Evolutionary conservation across 2,888 invertebrate species (phyloP).

Genomic region (Globia sparganii): DNA sequence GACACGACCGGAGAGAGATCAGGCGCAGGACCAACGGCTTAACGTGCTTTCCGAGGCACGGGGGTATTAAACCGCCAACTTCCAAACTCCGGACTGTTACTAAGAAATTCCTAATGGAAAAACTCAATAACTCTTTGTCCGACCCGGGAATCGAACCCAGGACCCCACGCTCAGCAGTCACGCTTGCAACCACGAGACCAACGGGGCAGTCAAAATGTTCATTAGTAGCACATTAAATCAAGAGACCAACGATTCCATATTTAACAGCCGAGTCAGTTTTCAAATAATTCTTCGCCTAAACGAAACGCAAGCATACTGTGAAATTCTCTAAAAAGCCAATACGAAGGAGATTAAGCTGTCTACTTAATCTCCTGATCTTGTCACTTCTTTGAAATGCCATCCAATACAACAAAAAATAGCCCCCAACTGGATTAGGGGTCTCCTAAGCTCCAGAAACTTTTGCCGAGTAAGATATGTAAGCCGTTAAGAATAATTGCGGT

Average conservation of each 20-base stretch:
- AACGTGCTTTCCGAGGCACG: no score
- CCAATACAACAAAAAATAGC: slow-evolving; percentile 1
- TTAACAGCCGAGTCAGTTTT: background rate
- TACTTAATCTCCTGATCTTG: background rate
- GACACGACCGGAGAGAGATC: no score
- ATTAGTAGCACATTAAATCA: background rate
- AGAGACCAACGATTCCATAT: no score
- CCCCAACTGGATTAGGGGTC: background rate
- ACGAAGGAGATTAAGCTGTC: background rate
- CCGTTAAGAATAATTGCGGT: slow-evolving; percentile 54
- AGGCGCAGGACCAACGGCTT: no score
- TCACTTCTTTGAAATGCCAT: background rate
- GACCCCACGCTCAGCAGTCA: no score
- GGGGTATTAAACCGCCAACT: no score
- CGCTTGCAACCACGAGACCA: no score
- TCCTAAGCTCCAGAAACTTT: slow-evolving; percentile 27
- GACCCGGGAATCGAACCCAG: no score
- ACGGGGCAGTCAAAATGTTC: no score
- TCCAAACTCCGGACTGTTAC: no score
- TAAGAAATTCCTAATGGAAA: no score
- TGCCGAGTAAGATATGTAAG: slow-evolving; percentile 34
- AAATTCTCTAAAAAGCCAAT: background rate
- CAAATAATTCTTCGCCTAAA: background rate
- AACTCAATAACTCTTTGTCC: no score
- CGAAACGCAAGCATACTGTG: background rate